Evolutionary conservation across 2,113 vertebrate genomes (phyloP), one percentile per base, ranked within the genome.

Genomic region (Seriola dumerili): DNA sequence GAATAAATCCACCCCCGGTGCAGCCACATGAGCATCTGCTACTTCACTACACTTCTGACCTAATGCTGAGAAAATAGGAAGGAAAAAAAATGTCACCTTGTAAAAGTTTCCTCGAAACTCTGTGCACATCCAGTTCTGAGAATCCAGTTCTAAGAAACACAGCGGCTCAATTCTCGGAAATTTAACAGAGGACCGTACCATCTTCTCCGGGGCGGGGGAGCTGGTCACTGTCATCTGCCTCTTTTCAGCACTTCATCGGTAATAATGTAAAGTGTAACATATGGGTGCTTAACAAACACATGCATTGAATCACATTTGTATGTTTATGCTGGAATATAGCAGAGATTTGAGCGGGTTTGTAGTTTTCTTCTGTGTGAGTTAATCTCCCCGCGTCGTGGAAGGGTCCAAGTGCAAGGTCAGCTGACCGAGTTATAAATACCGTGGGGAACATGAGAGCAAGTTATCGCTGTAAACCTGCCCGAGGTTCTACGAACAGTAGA

Each of bases 81-180:
- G 79, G 64, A 88, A 85, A 77, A 91, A 92, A 93, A 92, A 93
- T 95, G 96, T 97, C 97, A 98, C 97, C 97, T 99, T 97, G 96
- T 97, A 92, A 96, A 96, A 96, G 96, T 97, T 99, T 98, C 97
- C 96, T 98, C 97, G 97, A 99, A 99, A 97, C 96, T 97, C 96
- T 95, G 96, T 93, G 95, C 96, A 97, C 96, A 96, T 96, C 96
- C 96, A 96, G 95, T 99, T 99, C 97, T 98, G 96, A 97, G 97
- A 98, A 99, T 95, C 96, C 97, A 96, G 96, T 99, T 99, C 97
- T 98, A 96, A 97, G 97, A 98, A 99, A 96, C 96, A 93, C 94
- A 94, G 94, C 92, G 81, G 96, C 97, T 95, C 95, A 97, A 97
- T 99, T 99, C 97, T 99, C 97, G 97, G 97, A 99, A 99, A 97